These are phyloP conservation scores for Gallirallus australis DNA, from an alignment of 2,797 vertebrate genomes.

Conservation along the genomic window DNA sequence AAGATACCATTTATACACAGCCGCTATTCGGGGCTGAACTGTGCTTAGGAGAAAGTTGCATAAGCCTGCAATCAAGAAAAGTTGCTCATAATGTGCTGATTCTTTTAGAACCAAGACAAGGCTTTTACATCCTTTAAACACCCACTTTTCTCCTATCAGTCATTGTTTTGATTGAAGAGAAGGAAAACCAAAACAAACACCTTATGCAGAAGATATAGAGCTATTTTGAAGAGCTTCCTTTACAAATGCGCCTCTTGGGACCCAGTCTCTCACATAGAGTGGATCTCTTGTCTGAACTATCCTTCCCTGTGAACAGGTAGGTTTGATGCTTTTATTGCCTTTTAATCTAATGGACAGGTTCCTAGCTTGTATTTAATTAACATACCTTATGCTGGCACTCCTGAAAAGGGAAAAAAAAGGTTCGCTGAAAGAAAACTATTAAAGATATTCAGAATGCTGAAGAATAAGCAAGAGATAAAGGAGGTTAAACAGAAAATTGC, in stretches of 20 bases:
- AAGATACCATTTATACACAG: slow-evolving; percentile 27
- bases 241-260: slow-evolving; percentile 25
- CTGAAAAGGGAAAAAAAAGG: not conserved
- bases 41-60: slow-evolving; percentile 6
- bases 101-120: not conserved
- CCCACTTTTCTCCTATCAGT: not conserved
- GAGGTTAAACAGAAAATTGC: not conserved
- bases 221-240: slow-evolving; percentile 22
- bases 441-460: not conserved
- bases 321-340: not conserved
- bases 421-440: not conserved
- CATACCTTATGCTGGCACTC: not conserved
- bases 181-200: not conserved
- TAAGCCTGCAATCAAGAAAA: not conserved
- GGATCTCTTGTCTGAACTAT: not conserved
- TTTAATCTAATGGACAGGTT: not conserved
- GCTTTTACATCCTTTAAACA: not conserved
- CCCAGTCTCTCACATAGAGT: not conserved
- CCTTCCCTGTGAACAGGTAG: slow-evolving; percentile 30
- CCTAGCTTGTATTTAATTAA: not conserved
- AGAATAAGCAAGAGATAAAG: not conserved
- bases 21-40: not conserved
- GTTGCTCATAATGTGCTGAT: not conserved
- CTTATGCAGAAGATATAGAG: not conserved
- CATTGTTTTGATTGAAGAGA: slow-evolving; percentile 28